Evolutionary conservation across 2,113 vertebrate species (phyloP).

Genomic region (Psittacula cyanocephala): DNA sequence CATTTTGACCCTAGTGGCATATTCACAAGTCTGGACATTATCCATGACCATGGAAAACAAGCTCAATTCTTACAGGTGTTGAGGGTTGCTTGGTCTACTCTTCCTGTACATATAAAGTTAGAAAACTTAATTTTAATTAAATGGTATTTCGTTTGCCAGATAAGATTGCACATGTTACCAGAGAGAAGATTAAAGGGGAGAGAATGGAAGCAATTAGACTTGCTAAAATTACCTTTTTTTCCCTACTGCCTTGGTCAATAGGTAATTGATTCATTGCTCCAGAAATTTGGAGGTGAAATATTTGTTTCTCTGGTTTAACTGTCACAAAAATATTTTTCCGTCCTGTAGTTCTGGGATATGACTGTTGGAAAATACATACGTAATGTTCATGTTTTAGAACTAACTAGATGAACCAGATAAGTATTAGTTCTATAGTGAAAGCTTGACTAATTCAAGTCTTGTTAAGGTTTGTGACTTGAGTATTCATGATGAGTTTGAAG

Average conservation of each 20-base stretch:
- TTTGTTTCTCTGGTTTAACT: background rate
- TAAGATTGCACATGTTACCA: background rate
- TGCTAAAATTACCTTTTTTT: background rate
- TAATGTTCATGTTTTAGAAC: background rate
- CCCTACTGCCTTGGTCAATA: background rate
- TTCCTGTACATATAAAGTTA: background rate
- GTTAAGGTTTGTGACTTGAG: background rate
- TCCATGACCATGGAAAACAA: background rate
- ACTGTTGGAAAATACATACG: background rate
- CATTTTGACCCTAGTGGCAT: background rate
- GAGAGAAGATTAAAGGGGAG: background rate
- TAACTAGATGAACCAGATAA: background rate
- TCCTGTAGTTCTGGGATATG: background rate
- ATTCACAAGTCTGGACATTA: background rate
- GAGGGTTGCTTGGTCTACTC: background rate
- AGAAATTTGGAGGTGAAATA: background rate
- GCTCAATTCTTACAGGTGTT: background rate
- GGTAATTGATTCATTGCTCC: background rate
- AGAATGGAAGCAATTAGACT: background rate
- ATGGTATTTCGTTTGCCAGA: background rate
- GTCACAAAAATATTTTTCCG: background rate
- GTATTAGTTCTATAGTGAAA: background rate
- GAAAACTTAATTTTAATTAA: background rate
- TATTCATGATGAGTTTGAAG: background rate
- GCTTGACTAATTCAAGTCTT: background rate